phyloP scores from a whole-genome alignment of 1,140 invertebrate genomes.

The Semibalanus balanoides region DNA sequence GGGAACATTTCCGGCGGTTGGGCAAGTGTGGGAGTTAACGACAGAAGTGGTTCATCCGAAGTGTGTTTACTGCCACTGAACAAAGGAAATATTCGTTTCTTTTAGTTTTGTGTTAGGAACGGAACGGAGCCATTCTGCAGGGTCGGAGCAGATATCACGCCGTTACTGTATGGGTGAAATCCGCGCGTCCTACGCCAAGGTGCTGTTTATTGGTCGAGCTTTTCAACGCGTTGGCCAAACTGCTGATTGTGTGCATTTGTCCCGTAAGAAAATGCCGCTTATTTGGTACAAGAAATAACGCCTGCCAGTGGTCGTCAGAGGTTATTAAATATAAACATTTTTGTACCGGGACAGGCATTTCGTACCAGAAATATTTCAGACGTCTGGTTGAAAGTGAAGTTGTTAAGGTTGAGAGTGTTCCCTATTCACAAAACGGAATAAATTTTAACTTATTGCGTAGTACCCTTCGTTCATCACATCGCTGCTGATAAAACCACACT shows the following conservation, averaged over 20 bases:
- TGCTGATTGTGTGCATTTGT: background rate
- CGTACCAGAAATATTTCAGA: background rate
- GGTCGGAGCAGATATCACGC: too few relatives aligned
- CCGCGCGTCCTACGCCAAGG: background rate
- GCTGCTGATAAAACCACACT: too few relatives aligned
- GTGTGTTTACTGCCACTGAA: constrained; percentile 76
- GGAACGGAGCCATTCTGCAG: too few relatives aligned
- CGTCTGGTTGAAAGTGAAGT: too few relatives aligned
- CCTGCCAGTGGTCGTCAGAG: background rate
- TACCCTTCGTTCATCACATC: too few relatives aligned
- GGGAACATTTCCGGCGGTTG: constrained; percentile 72
- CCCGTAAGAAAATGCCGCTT: background rate
- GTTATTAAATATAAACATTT: background rate
- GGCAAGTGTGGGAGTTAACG: constrained; percentile 67
- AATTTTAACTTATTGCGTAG: too few relatives aligned
- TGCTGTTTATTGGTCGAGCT: background rate
- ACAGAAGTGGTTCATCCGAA: constrained; percentile 67
- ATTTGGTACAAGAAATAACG: background rate
- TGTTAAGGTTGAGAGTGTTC: too few relatives aligned
- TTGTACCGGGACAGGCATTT: background rate
- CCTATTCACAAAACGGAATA: too few relatives aligned
- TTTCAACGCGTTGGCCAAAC: background rate
- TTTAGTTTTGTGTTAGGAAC: too few relatives aligned
- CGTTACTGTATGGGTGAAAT: background rate
- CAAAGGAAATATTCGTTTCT: background rate